These are phyloP conservation scores for Lophotriccus pileatus DNA, from an alignment of 2,797 vertebrate species.

Conservation along the genomic window DNA sequence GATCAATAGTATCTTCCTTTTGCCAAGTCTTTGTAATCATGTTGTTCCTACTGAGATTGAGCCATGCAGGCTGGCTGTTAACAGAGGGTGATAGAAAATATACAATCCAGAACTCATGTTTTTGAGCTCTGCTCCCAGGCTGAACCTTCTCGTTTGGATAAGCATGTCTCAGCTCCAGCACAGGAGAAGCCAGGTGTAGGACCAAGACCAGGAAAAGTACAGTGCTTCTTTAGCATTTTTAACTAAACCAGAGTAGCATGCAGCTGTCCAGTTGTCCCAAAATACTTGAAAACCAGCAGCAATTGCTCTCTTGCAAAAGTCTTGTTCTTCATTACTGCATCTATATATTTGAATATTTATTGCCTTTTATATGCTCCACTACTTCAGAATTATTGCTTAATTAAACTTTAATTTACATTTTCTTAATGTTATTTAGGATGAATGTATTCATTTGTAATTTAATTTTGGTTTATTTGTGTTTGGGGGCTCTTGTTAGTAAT, in stretches of 20 bases:
- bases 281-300: background rate
- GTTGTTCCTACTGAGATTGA: background rate
- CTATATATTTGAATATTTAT: background rate
- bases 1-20: background rate
- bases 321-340: background rate
- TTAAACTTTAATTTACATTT: background rate
- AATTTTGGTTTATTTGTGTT: background rate
- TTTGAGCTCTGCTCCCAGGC: background rate
- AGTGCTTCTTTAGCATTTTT: background rate
- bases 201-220: background rate
- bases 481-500: background rate
- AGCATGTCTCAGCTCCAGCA: background rate
- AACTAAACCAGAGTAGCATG: background rate
- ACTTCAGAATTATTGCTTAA: slow-evolving; percentile 1
- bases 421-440: background rate
- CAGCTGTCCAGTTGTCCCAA: background rate
- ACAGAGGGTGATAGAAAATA: background rate
- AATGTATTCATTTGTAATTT: background rate
- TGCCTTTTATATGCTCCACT: background rate
- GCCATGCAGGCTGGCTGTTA: background rate
- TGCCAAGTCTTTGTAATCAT: background rate
- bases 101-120: background rate
- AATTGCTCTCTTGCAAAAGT: background rate
- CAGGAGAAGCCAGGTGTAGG: background rate
- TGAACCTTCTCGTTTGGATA: background rate